A percentile compares a stretch with the other conserved stretches of the same genome.
These are phyloP conservation scores for Salvelinus sp. DNA, from an alignment of 2,113 vertebrate species.

Conservation along the genomic window DNA sequence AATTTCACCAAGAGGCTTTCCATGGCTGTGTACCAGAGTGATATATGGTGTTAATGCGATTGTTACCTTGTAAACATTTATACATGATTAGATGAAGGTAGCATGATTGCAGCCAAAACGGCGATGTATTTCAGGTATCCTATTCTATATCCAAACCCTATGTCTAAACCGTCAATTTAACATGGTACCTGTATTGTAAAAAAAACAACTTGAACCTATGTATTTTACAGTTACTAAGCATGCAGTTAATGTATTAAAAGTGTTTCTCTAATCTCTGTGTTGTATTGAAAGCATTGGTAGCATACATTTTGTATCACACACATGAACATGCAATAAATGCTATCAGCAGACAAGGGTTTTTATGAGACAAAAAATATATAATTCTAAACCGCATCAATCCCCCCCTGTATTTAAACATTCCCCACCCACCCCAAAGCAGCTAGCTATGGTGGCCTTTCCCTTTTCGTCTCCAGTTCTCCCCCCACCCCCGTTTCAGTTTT, in stretches of 20 bases:
- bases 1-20: background rate
- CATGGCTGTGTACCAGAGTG: background rate
- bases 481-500: constrained; percentile 74
- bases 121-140: background rate
- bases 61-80: background rate
- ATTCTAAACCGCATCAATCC: constrained; percentile 17
- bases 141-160: background rate
- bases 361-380: background rate
- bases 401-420: constrained; percentile 23
- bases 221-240: background rate
- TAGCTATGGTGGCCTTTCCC: constrained; percentile 49
- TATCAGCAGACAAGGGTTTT: constrained; percentile 43
- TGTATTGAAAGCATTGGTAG: constrained; percentile 28
- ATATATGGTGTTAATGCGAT: background rate
- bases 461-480: constrained; percentile 40
- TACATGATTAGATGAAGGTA: background rate
- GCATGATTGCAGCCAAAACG: background rate
- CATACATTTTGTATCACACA: constrained; percentile 30
- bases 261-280: constrained; percentile 27
- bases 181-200: constrained; percentile 19
- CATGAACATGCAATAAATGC: constrained; percentile 44
- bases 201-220: constrained; percentile 8
- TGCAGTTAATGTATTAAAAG: background rate
- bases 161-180: background rate
- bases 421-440: constrained; percentile 53